These are phyloP conservation scores for Corydoras maculifer DNA, from an alignment of 2,113 vertebrate species.

Conservation along the genomic window DNA sequence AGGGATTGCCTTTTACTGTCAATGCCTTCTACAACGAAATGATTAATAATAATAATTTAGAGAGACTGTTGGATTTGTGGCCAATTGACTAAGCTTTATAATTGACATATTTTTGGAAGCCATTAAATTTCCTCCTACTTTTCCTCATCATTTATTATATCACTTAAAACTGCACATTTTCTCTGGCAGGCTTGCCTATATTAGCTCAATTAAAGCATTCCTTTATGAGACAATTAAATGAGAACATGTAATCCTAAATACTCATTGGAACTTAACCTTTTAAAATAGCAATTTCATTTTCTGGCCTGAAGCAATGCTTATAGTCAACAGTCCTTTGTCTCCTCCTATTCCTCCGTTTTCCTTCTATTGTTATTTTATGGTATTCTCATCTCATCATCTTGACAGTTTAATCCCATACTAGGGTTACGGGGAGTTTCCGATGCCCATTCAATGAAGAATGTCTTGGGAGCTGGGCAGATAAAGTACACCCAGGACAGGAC, in stretches of 20 bases:
- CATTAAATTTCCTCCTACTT: conserved; percentile 19
- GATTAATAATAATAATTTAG: conserved; percentile 14
- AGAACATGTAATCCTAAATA: conserved; percentile 86
- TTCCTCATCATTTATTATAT: background rate
- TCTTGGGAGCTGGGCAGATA: no score
- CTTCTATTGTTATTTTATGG: conserved; percentile 36
- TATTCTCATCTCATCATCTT: no score
- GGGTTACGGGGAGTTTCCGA: no score
- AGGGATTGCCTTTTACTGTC: background rate
- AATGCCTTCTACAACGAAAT: background rate
- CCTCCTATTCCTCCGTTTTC: conserved; percentile 28
- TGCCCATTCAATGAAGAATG: no score
- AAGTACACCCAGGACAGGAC: no score
- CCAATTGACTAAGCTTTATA: conserved; percentile 11
- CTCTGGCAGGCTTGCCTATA: conserved; percentile 74
- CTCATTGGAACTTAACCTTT: conserved; percentile 93
- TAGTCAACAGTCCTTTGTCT: conserved; percentile 72
- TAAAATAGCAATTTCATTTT: conserved; percentile 90
- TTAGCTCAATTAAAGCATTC: conserved; percentile 51
- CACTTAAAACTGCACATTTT: conserved; percentile 72
- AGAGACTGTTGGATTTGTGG: background rate
- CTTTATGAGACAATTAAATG: conserved; percentile 91
- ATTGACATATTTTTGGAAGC: conserved; percentile 24
- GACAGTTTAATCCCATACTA: no score
- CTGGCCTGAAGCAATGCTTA: conserved; percentile 78